Evolutionary conservation across 2,113 vertebrate species (phyloP).

Genomic region (Gymnogyps californianus): DNA sequence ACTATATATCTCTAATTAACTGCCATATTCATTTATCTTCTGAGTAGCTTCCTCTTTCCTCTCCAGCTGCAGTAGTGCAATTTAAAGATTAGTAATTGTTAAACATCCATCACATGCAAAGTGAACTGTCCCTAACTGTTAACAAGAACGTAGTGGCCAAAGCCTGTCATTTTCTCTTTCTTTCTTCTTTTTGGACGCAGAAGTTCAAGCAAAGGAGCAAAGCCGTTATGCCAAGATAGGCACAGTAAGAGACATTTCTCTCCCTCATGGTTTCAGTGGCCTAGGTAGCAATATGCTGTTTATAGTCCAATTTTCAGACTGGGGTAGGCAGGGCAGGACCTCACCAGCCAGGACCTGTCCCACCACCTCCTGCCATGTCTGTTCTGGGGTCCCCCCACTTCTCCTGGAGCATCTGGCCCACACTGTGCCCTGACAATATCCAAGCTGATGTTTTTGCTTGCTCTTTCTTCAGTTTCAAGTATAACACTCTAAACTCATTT

Average conservation of each 20-base stretch:
- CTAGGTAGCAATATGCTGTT: neutral
- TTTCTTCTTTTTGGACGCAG: neutral
- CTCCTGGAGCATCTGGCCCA: neutral
- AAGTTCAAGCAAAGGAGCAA: neutral
- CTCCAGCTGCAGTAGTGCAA: slow-evolving; percentile 20
- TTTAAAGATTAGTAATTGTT: slow-evolving; percentile 65
- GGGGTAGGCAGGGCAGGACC: neutral
- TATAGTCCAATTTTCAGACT: neutral
- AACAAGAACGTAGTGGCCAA: slow-evolving; percentile 7
- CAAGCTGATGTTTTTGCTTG: neutral
- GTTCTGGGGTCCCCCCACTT: fast-evolving
- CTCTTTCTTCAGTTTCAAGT: neutral
- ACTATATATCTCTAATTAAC: slow-evolving; percentile 60
- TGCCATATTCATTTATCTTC: slow-evolving; percentile 65
- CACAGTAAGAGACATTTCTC: neutral
- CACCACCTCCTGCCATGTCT: neutral
- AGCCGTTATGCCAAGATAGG: neutral
- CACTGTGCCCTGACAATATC: neutral
- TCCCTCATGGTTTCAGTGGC: neutral
- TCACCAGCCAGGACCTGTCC: neutral
- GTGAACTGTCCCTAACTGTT: slow-evolving; percentile 36
- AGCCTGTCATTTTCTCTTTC: neutral
- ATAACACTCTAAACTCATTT: neutral
- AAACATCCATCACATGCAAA: slow-evolving; percentile 61
- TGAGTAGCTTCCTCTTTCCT: slow-evolving; percentile 8